phyloP scores from a whole-genome alignment of 2,797 vertebrate genomes.

The Gymnopithys bicolor region DNA sequence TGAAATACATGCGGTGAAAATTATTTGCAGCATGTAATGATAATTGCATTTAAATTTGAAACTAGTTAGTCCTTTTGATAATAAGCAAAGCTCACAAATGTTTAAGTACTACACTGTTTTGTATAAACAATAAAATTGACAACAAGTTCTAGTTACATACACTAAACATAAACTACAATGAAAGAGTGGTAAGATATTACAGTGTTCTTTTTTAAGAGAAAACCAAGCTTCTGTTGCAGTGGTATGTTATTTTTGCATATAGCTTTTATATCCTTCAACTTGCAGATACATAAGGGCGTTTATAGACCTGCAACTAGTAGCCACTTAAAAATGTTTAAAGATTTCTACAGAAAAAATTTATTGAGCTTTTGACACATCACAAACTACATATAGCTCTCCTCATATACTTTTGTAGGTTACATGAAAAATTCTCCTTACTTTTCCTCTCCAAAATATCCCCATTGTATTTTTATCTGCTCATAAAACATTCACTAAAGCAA shows the following conservation, averaged over 20 bases:
- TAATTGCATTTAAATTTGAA: constrained; percentile 65
- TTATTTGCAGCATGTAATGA: constrained; percentile 15
- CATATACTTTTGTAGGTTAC: constrained; percentile 1
- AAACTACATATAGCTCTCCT: neutral
- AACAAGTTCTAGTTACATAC: constrained; percentile 4
- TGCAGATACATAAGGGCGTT: neutral
- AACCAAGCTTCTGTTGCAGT: neutral
- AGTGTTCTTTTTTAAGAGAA: neutral
- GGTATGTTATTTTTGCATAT: neutral
- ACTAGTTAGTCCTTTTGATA: constrained; percentile 36
- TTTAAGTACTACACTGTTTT: constrained; percentile 32
- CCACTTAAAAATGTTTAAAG: neutral
- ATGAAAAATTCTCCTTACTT: constrained; percentile 17
- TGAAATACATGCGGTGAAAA: constrained; percentile 55
- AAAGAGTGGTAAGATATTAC: neutral
- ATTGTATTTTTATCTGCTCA: constrained; percentile 26
- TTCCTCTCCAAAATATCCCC: neutral
- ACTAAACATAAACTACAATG: neutral
- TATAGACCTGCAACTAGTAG: neutral
- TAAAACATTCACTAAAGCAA: constrained; percentile 47
- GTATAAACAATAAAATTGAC: constrained; percentile 38
- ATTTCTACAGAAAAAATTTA: neutral
- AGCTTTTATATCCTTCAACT: neutral
- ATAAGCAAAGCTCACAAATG: constrained; percentile 33
- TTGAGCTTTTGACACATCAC: neutral